Evolutionary conservation across 2,113 vertebrate genomes (phyloP), one percentile per base, ranked within the genome.

Genomic region (Glaucidium brasilianum): DNA sequence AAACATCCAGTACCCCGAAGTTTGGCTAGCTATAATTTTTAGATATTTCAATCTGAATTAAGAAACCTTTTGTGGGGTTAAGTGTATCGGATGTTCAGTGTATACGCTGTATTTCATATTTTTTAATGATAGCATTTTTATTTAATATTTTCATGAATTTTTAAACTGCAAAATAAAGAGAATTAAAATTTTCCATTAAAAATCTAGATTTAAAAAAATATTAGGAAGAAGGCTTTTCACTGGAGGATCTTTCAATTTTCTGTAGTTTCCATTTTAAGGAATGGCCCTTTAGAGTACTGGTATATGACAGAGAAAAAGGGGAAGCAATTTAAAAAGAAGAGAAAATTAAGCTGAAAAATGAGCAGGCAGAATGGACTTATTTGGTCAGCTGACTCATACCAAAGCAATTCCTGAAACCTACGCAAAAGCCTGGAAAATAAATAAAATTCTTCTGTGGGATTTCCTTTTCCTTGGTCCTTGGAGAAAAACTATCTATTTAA

Each of bases 391-490:
- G 68, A 94, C 43, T 88, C 89, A 84, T 18, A 77, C 11, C 73
- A 89, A 18, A 94, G 52, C 68, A 81, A 85, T 91, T 90, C 52
- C 43, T 72, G 37, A 91, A 95, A 84, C 39, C 86, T 73, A 84
- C 1, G 5, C 50, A 75, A 80, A 88, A 91, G 76, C 39, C 83
- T 87, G 49, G 73, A 92, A 96, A 96, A 96, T 41, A 83, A 96
- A n/a, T 77, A 94, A 69, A 20, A 90, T 88, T 92, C 63, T 95
- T 82, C 53, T 66, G 45, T 66, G 78, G 78, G 92, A 94, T 95
- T 93, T 94, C 63, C 81, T 92, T 85, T 94, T 69, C 74, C 69
- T 75, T 78, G 37, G 69, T 75, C 69, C 81, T 63, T 85, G 32
- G 58, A 64, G 56, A 87, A 74, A 75, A 92, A 37, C 8, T 73